phyloP scores from a whole-genome alignment of 1,140 invertebrate species.

The Ips typographus region DNA sequence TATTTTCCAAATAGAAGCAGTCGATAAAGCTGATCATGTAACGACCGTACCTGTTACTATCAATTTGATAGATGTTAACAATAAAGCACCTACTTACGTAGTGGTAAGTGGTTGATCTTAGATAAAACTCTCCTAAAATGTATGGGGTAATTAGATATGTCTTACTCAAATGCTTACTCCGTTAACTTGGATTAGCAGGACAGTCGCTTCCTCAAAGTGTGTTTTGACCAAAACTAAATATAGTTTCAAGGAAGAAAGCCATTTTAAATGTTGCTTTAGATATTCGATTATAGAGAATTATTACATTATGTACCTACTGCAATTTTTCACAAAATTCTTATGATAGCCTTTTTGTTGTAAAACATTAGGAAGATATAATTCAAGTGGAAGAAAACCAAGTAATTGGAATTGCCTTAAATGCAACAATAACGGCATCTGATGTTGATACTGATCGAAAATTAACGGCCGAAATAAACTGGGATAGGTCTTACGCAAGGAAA shows the following conservation, averaged over 20 bases:
- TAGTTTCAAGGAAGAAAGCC: too few relatives aligned
- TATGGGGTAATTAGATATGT: too few relatives aligned
- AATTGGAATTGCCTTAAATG: constrained; percentile 50
- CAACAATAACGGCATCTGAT: constrained; percentile 55
- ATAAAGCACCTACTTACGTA: constrained; percentile 57
- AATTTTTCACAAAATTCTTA: too few relatives aligned
- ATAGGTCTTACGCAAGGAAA: constrained; percentile 57
- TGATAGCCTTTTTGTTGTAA: background rate
- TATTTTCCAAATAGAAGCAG: constrained; percentile 56
- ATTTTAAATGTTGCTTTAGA: too few relatives aligned
- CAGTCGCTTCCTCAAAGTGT: too few relatives aligned
- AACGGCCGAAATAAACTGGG: constrained; percentile 58
- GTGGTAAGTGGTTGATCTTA: constrained; percentile 45
- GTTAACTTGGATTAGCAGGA: too few relatives aligned
- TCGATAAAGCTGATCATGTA: constrained; percentile 55
- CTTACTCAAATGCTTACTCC: too few relatives aligned
- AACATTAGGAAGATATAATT: constrained; percentile 34
- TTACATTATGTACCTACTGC: too few relatives aligned
- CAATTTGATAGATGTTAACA: constrained; percentile 59
- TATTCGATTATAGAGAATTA: too few relatives aligned
- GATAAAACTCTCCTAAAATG: too few relatives aligned
- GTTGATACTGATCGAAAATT: constrained; percentile 58
- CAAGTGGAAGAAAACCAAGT: constrained; percentile 57
- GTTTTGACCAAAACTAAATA: too few relatives aligned
- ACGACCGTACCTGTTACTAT: constrained; percentile 57